Percentiles rank a stretch among this genome's conserved stretches.
Evolutionary conservation across 2,113 vertebrate species (phyloP).

Genomic region (Mirounga angustirostris): DNA sequence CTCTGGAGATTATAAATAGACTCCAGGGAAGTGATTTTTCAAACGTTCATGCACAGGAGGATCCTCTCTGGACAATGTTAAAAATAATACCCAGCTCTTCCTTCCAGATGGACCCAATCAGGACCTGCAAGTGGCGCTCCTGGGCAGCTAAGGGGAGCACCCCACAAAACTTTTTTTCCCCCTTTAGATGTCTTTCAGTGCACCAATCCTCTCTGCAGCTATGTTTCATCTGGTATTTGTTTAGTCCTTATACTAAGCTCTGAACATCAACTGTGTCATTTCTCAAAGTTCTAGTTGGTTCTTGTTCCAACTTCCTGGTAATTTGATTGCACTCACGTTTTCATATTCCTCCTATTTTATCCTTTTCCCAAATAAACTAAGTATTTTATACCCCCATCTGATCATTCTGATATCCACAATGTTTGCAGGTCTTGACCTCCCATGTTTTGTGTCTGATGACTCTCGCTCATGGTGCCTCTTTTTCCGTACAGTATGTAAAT

Average conservation of each 20-base stretch:
- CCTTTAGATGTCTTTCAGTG: neutral
- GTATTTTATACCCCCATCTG: neutral
- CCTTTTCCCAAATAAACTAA: neutral
- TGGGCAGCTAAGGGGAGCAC: neutral
- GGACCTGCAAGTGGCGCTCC: neutral
- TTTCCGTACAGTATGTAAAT: rapidly evolving
- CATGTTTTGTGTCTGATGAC: neutral
- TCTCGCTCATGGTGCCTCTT: neutral
- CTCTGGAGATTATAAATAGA: conserved; percentile 46
- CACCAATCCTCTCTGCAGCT: neutral
- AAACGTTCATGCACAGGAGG: neutral
- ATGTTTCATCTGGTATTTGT: neutral
- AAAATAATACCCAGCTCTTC: neutral
- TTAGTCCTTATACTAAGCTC: neutral
- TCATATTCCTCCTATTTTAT: neutral
- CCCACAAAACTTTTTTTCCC: neutral
- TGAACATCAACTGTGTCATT: neutral
- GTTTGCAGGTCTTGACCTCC: neutral
- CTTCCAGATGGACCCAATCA: neutral
- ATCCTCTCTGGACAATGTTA: conserved; percentile 29
- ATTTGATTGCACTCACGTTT: neutral
- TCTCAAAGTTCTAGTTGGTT: neutral
- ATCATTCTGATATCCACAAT: rapidly evolving
- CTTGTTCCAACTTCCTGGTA: neutral
- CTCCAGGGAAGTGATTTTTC: conserved; percentile 28